These are phyloP conservation scores for Aptenodytes patagonicus DNA, from an alignment of 2,113 vertebrate genomes.

Conservation along the genomic window DNA sequence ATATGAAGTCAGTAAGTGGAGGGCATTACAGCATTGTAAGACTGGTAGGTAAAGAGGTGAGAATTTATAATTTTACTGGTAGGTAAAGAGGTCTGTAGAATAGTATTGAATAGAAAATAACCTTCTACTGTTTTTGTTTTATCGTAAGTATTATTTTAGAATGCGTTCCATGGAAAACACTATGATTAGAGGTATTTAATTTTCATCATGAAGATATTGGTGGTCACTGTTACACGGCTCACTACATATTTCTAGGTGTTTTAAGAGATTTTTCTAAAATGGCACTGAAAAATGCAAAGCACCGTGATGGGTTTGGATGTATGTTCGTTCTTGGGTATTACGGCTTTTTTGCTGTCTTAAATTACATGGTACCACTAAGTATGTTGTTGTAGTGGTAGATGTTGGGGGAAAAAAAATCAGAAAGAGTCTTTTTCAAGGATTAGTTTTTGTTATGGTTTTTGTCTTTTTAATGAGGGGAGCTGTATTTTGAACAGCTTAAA, in stretches of 20 bases:
- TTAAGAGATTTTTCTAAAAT: neutral
- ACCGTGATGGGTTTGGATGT: rapidly evolving
- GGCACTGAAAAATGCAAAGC: neutral
- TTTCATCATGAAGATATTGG: neutral
- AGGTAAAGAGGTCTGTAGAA: neutral
- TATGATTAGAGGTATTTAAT: neutral
- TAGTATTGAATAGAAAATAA: neutral
- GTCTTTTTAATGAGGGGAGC: neutral
- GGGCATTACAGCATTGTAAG: neutral
- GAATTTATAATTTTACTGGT: neutral
- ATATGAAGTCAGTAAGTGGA: neutral
- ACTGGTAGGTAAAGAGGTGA: neutral
- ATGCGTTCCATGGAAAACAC: neutral
- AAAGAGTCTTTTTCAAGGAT: neutral
- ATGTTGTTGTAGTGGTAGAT: neutral
- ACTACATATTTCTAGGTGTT: neutral
- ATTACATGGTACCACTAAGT: neutral
- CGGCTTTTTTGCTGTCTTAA: neutral
- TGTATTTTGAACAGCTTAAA: neutral
- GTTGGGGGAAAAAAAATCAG: neutral
- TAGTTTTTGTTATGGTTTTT: neutral
- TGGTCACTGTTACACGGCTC: rapidly evolving
- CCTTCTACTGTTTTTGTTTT: neutral
- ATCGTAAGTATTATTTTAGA: neutral
- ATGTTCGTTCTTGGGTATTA: neutral